Evolutionary conservation across 2,797 vertebrate species (phyloP), one percentile per base, ranked within the genome.

Genomic region (Graptemys geographica): DNA sequence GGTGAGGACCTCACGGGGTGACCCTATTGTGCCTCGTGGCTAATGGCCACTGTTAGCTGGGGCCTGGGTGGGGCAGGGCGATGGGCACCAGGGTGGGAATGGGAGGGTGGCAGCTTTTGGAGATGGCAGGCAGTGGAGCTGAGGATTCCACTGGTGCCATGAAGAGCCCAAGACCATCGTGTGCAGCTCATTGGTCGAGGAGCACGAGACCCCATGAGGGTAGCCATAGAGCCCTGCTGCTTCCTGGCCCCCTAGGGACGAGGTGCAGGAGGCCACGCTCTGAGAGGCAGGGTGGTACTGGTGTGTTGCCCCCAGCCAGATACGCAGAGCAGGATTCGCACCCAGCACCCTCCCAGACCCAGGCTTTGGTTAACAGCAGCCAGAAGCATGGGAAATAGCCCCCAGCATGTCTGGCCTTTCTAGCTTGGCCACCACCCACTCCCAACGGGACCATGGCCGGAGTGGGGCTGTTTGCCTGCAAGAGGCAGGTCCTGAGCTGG

Each of bases 61-160:
- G 33, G 33, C 65, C n/a, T 18, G 62, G 62, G 33, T 28, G 57
- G 57, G 57, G 18, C n/a, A 69, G 65, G 33, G 37, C 10, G 74
- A 47, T 76, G 74, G 27, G 44, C n/a, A 21, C 4, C 62, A 16
- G 59, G 33, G 31, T 2, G 25, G 44, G 12, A 16, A 44, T 44
- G 44, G 44, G 44, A 44, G 25, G 88, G 51, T n/a, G 10, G 83
- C 79, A 59, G 44, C 13, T n/a, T 62, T 44, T 0, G 1, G 31
- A 0, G 2, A 27, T 53, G 41, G 47, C 84, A 83, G 72, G 74
- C 78, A 78, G 74, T 1, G 1, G 57, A 72, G 53, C 69, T 37
- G 9, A 83, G 6, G 28, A 69, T n/a, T 41, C 41, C 3, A 1
- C 49, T 0, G 0, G 51, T 37, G 81, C 84, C 65, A 47, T 8